Percentiles rank a stretch among this genome's conserved stretches.
Conservation (phyloP, 2,113 vertebrate genomes). For the Actinemys pallida region DNA sequence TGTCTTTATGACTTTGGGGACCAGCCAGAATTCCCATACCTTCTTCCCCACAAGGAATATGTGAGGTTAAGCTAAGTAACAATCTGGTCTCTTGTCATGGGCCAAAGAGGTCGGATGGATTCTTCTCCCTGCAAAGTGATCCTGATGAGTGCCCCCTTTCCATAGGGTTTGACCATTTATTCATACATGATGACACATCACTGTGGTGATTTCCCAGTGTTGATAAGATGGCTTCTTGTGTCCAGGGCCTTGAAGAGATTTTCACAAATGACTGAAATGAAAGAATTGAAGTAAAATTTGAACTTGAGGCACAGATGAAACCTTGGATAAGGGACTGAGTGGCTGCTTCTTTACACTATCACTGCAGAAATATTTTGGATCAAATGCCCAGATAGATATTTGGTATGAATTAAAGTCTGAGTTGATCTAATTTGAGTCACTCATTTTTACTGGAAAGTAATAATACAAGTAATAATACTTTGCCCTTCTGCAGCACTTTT, state of each 20-base stretch:
- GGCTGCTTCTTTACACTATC: neutral
- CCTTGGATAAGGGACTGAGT: neutral
- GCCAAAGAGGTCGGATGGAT: neutral
- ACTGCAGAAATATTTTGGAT: neutral
- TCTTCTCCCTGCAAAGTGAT: neutral
- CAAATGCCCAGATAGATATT: neutral
- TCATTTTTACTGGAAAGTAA: neutral
- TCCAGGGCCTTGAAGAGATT: conserved; percentile 10
- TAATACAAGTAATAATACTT: neutral
- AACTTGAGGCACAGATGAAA: neutral
- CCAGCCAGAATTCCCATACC: neutral
- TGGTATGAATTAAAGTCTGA: neutral
- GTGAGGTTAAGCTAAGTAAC: neutral
- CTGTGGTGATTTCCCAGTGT: neutral
- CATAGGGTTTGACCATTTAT: neutral
- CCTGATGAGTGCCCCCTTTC: neutral
- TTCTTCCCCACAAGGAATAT: neutral
- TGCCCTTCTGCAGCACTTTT: neutral
- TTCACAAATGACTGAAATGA: neutral
- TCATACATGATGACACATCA: neutral
- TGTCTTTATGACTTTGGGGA: neutral
- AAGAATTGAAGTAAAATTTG: neutral
- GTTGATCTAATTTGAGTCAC: neutral
- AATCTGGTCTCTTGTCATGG: neutral
- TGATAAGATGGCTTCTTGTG: neutral